Evolutionary conservation across 2,113 vertebrate genomes (phyloP).

Genomic region (Sprattus sprattus): DNA sequence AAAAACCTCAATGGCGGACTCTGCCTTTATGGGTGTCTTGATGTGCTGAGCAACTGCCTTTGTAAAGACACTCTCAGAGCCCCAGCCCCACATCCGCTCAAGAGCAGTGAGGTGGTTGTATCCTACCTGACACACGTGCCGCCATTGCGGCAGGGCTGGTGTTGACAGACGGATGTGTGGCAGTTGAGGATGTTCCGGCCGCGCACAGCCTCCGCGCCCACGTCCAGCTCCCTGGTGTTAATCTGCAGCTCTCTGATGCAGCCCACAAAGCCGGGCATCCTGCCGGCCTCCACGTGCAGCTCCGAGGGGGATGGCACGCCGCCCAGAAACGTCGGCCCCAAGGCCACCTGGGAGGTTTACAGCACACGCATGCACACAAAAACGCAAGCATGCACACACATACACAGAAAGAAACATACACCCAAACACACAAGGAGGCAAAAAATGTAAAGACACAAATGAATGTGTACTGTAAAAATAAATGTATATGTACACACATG

Average conservation of each 20-base stretch:
- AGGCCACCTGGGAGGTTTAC: constrained; percentile 62
- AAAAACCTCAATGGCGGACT: background rate
- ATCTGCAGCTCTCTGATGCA: constrained; percentile 80
- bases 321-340: constrained; percentile 80
- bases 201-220: constrained; percentile 69
- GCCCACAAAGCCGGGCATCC: constrained; percentile 69
- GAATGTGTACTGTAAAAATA: background rate
- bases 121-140: constrained; percentile 80
- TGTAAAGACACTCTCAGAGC: background rate
- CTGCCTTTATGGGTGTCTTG: background rate
- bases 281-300: constrained; percentile 53
- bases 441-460: background rate
- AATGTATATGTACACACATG: background rate
- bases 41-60: background rate
- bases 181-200: constrained; percentile 82
- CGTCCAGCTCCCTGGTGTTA: constrained; percentile 74
- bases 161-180: constrained; percentile 70
- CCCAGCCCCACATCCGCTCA: background rate
- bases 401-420: background rate
- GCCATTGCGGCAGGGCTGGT: constrained; percentile 77
- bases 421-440: background rate
- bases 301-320: constrained; percentile 70
- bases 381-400: background rate
- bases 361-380: background rate
- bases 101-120: background rate